These are phyloP conservation scores for Loxodonta africana DNA, from an alignment of 2,113 vertebrate species.

Conservation along the genomic window DNA sequence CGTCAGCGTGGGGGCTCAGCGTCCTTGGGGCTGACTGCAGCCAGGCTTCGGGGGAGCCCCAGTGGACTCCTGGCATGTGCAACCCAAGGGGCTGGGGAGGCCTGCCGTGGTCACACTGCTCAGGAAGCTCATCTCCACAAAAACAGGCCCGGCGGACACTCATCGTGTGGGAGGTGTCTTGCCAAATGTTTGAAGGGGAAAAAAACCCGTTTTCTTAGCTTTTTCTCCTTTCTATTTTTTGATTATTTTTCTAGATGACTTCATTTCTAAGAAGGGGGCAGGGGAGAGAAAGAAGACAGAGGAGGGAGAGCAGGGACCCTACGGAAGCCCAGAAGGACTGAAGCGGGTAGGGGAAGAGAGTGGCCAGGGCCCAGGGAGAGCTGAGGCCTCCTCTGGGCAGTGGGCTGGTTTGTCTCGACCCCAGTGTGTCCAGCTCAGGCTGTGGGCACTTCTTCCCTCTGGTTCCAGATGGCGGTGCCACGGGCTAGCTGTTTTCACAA, in stretches of 20 bases:
- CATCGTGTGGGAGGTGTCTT: conserved; percentile 77
- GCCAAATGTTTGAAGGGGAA: conserved; percentile 79
- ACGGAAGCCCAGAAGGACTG: rapidly evolving
- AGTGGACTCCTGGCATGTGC: neutral
- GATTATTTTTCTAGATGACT: conserved; percentile 85
- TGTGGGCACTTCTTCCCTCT: neutral
- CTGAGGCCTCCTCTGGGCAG: neutral
- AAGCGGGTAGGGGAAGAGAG: no score
- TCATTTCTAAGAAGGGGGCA: conserved; percentile 79
- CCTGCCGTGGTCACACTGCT: neutral
- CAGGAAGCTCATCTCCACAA: neutral
- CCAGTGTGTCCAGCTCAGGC: neutral
- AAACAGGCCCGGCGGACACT: conserved; percentile 71
- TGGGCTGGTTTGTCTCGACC: neutral
- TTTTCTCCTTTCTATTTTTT: conserved; percentile 81
- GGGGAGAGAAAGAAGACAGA: conserved; percentile 29
- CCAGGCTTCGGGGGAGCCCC: neutral
- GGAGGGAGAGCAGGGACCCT: neutral
- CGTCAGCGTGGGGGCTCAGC: neutral
- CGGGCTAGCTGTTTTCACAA: neutral
- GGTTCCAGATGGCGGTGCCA: neutral
- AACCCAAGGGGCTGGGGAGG: neutral
- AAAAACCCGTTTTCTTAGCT: conserved; percentile 72
- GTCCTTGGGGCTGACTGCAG: neutral
- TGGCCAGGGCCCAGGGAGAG: rapidly evolving